Evolutionary conservation across 2,113 vertebrate genomes (phyloP).

Genomic region (Trogon surrucura): DNA sequence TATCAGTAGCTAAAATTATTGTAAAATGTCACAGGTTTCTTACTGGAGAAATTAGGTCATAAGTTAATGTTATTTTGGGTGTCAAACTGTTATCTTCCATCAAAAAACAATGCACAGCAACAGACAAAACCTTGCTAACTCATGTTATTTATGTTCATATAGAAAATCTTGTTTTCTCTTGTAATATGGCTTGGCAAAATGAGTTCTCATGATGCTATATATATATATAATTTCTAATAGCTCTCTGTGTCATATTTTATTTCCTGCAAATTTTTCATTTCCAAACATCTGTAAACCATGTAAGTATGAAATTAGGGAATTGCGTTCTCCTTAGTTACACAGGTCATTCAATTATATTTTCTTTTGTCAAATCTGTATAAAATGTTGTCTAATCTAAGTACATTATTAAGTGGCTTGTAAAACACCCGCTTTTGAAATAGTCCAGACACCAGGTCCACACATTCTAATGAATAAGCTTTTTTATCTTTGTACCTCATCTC

Average conservation of each 20-base stretch:
- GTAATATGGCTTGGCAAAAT: background rate
- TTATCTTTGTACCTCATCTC: background rate
- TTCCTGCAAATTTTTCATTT: background rate
- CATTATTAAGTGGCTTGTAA: background rate
- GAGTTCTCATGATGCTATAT: background rate
- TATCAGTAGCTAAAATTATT: background rate
- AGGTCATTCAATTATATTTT: background rate
- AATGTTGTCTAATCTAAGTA: background rate
- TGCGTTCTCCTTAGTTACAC: background rate
- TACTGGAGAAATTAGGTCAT: background rate
- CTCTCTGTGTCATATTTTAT: background rate
- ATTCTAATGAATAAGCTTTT: background rate
- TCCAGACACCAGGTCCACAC: background rate
- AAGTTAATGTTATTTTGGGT: background rate
- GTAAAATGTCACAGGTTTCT: background rate
- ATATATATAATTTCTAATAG: background rate
- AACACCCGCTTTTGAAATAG: background rate
- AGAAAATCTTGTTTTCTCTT: background rate
- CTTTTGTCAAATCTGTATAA: background rate
- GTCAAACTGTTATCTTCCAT: background rate
- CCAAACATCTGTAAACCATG: background rate
- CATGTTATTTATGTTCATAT: background rate
- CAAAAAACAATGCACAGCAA: background rate
- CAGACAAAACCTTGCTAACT: background rate
- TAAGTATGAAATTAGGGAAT: background rate